These are phyloP conservation scores for Strigops habroptila DNA, from an alignment of 2,113 vertebrate genomes.

Conservation along the genomic window DNA sequence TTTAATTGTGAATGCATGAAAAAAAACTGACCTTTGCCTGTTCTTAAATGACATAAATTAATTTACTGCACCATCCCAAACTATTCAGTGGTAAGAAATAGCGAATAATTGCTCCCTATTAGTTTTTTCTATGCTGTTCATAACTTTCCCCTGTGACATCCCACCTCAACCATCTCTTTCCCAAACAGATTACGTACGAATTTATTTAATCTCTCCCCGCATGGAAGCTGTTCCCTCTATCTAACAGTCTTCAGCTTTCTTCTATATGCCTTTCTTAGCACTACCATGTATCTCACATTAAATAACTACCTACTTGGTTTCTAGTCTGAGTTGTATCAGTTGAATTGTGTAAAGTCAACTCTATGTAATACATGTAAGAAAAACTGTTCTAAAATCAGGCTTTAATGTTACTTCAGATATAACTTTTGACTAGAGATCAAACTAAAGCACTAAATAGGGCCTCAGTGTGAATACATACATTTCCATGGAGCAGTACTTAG, in stretches of 20 bases:
- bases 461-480: constrained; percentile 11
- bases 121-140: background rate
- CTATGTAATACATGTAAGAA: constrained; percentile 32
- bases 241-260: background rate
- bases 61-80: background rate
- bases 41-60: constrained; percentile 22
- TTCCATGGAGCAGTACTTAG: background rate
- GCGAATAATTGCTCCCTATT: background rate
- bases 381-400: constrained; percentile 14
- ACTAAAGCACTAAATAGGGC: constrained; percentile 20
- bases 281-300: background rate
- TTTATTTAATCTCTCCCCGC: background rate
- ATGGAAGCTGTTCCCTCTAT: background rate
- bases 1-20: background rate
- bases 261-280: background rate
- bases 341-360: constrained; percentile 42
- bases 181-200: background rate
- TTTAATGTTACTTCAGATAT: constrained; percentile 58
- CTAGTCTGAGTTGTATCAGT: background rate
- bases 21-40: background rate
- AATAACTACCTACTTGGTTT: constrained; percentile 11
- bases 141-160: background rate
- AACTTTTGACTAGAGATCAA: constrained; percentile 44
- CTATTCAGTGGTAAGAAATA: background rate
- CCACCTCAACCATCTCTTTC: background rate